A percentile compares a stretch with the other conserved stretches of the same genome.
phyloP scores from a whole-genome alignment of 2,797 vertebrate species.

The Pseudochirops corinnae region DNA sequence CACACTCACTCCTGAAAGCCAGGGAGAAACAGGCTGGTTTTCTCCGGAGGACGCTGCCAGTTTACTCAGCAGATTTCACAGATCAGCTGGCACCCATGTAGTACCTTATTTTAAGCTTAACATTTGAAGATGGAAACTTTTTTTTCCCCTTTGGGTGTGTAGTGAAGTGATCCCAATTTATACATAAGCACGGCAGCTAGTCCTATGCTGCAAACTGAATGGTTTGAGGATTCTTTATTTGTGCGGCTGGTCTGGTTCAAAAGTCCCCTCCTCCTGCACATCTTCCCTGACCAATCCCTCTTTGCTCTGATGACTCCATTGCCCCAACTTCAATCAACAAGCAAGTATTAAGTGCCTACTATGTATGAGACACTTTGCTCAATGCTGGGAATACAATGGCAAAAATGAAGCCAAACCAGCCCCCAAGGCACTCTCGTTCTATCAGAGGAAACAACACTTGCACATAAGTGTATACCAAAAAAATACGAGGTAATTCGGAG shows the following conservation, averaged over 20 bases:
- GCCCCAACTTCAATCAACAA: neutral
- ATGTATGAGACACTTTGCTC: neutral
- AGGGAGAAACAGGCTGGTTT: conserved; percentile 82
- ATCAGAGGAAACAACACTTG: neutral
- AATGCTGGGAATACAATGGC: neutral
- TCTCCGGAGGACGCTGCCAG: conserved; percentile 86
- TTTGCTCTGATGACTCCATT: neutral
- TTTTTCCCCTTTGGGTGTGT: conserved; percentile 74
- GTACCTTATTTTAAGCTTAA: conserved; percentile 89
- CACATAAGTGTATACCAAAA: neutral
- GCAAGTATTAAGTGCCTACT: neutral
- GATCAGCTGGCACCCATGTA: conserved; percentile 89
- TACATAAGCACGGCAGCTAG: conserved; percentile 71
- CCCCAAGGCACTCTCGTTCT: neutral
- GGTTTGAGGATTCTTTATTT: conserved; percentile 13
- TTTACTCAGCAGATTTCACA: conserved; percentile 90
- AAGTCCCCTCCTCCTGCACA: neutral
- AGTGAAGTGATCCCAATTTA: conserved; percentile 88
- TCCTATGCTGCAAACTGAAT: conserved; percentile 13
- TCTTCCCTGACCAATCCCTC: neutral
- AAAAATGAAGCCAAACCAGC: neutral
- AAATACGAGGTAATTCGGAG: neutral
- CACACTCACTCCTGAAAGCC: conserved; percentile 47
- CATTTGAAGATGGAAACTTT: conserved; percentile 87
- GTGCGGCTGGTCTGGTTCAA: neutral